phyloP scores from a whole-genome alignment of 2,888 invertebrate genomes.

The Erebia palarica region DNA sequence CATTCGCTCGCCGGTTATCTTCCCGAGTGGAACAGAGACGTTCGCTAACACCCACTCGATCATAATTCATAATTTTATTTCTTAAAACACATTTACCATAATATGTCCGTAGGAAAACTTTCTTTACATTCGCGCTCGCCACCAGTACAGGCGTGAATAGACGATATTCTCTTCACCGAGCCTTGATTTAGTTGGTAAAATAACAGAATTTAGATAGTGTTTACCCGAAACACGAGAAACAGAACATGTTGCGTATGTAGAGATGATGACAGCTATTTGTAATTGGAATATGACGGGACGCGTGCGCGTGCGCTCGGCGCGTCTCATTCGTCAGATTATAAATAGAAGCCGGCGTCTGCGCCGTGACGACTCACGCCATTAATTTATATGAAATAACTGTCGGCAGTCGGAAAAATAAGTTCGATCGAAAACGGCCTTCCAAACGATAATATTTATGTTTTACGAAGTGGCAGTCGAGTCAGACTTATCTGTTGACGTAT shows the following conservation, averaged over 20 bases:
- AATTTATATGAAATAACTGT: constrained; percentile 83
- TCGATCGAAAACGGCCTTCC: constrained; percentile 77
- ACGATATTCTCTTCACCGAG: constrained; percentile 29
- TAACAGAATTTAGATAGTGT: constrained; percentile 54
- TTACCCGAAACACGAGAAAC: constrained; percentile 57
- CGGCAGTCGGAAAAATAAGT: constrained; percentile 81
- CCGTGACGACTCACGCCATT: constrained; percentile 82
- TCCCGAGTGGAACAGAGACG: constrained; percentile 67
- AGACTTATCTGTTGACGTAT: constrained; percentile 63
- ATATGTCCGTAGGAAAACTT: constrained; percentile 53
- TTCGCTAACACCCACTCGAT: constrained; percentile 62
- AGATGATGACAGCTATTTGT: constrained; percentile 79
- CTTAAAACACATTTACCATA: constrained; percentile 58
- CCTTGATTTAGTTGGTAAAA: constrained; percentile 42
- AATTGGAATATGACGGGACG: constrained; percentile 81
- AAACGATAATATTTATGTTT: constrained; percentile 80
- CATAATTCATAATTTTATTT: constrained; percentile 81
- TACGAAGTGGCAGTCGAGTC: constrained; percentile 71
- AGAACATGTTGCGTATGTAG: constrained; percentile 63
- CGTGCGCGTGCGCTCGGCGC: constrained; percentile 77
- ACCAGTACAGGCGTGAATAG: constrained; percentile 32
- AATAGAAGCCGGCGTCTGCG: constrained; percentile 81
- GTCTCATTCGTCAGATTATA: constrained; percentile 82
- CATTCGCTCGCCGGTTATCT: constrained; percentile 60
- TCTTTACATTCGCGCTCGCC: constrained; percentile 57